Conservation (phyloP, 2,113 vertebrate genomes). For the Chinchilla lanigera region DNA sequence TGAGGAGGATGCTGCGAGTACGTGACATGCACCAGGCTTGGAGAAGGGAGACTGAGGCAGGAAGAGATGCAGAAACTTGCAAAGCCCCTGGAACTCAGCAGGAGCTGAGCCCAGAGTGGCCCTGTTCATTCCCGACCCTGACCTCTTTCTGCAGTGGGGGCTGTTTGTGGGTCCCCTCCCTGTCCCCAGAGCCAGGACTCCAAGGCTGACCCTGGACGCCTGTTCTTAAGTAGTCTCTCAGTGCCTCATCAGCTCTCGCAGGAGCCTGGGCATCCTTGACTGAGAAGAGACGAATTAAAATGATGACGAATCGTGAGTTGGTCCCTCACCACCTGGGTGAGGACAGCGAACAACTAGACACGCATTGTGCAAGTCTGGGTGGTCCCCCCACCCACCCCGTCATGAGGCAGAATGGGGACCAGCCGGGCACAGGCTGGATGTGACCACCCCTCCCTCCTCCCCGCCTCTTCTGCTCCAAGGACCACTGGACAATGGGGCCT, state of each 20-base stretch:
- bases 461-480: background rate
- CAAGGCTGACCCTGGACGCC: background rate
- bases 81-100: background rate
- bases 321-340: conserved; percentile 68
- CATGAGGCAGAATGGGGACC: background rate
- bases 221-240: conserved; percentile 75
- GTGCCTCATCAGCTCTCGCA: conserved; percentile 68
- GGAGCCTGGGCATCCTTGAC: conserved; percentile 61
- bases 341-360: conserved; percentile 61
- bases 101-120: background rate
- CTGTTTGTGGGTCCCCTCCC: accelerated
- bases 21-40: background rate
- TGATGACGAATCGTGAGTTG: background rate
- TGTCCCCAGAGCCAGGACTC: background rate
- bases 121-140: accelerated
- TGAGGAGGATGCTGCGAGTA: background rate
- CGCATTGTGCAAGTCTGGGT: background rate
- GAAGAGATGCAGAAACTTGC: background rate
- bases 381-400: accelerated
- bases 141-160: background rate
- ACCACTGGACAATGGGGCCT: background rate
- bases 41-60: background rate
- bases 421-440: background rate
- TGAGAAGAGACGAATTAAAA: conserved; percentile 79
- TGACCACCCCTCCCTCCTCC: background rate